A percentile compares a stretch with the other conserved stretches of the same genome.
Conservation (phyloP, 2,888 invertebrate species). For the Dicyrtoma fusca region DNA sequence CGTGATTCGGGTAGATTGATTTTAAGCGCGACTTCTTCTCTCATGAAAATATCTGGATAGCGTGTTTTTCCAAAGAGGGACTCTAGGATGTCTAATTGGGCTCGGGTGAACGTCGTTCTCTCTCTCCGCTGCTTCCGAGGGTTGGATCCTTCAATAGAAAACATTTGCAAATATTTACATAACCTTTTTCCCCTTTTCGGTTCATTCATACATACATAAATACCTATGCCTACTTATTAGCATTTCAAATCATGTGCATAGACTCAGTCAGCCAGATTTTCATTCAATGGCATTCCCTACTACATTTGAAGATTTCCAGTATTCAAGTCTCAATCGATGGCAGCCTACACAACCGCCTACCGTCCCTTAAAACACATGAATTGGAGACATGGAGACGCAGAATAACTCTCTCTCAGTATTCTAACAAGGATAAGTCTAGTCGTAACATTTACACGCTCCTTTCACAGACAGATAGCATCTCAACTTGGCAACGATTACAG, state of each 20-base stretch:
- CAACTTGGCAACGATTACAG: neutral
- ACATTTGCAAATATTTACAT: constrained; percentile 27
- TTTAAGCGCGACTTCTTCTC: constrained; percentile 97
- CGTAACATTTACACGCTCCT: too few relatives aligned
- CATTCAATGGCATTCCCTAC: neutral
- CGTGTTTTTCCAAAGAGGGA: constrained; percentile 91
- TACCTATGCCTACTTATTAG: neutral
- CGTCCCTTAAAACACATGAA: too few relatives aligned
- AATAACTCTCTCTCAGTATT: too few relatives aligned
- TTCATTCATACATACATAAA: constrained; percentile 3
- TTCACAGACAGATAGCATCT: neutral
- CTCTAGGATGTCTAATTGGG: constrained; percentile 94
- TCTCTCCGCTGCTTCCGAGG: constrained; percentile 94
- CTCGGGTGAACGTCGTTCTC: constrained; percentile 94
- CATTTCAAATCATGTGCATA: neutral
- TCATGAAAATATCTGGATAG: constrained; percentile 99
- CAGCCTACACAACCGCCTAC: too few relatives aligned
- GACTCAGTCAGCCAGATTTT: neutral
- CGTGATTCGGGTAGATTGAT: constrained; percentile 96
- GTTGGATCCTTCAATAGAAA: constrained; percentile 50
- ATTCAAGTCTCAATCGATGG: neutral
- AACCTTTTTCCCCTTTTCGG: neutral
- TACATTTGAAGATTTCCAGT: neutral
- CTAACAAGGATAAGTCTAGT: too few relatives aligned
- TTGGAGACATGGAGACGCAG: too few relatives aligned